Base-by-base conservation (phyloP, 1,140 invertebrate species). In the Panulirus ornatus region DNA sequence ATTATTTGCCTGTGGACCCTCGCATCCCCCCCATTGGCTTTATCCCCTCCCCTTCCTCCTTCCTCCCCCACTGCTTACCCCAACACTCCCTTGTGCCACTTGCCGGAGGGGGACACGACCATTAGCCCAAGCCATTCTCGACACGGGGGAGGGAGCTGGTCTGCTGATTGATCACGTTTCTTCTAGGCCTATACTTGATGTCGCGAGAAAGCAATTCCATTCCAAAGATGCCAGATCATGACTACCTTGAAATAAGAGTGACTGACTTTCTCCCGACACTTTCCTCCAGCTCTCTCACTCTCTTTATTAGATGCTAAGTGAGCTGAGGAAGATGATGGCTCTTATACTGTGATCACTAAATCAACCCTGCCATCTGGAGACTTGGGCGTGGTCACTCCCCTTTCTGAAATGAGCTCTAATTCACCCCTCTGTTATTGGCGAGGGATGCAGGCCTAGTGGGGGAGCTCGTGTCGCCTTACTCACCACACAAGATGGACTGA, bases 121-220 rank as follows among this genome's bases (percentile, higher is more conserved):
- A 88, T 79, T 79, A 81, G 85, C 79, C 85, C 36, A 36, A 36
- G 47, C 75, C 85, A 88, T 88, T 88, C 85, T 81, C 73, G 47
- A 63, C 85, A 81, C 19, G 40, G 76, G 73, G 84, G 54, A 78
- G 85, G 75, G 70, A 66, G 27, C n/a, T 9, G 54, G 71, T 42
- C 73, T 76, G 36, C 84, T 88, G 85, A 88, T 88, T 47, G 76
- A 88, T 88, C 58, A 79, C 84, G 3, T 47, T 87, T 66, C 85
- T 47, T 79, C 51, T 88, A 88, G 76, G 85, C 85, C 85, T 88
- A 88, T 66, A 63, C 75, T 88, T 79, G 51, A 88, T 70, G 76
- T 79, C 54, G 75, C 38, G 47, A 66, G 76, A 27, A 38, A 8
- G 19, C 42, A 22, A 40, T 34, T 30, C 36, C 54, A 44, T 40